Percentiles rank a stretch among this genome's conserved stretches.
Evolutionary conservation across 2,888 invertebrate species (phyloP).

Genomic region (Nudaria mundana): DNA sequence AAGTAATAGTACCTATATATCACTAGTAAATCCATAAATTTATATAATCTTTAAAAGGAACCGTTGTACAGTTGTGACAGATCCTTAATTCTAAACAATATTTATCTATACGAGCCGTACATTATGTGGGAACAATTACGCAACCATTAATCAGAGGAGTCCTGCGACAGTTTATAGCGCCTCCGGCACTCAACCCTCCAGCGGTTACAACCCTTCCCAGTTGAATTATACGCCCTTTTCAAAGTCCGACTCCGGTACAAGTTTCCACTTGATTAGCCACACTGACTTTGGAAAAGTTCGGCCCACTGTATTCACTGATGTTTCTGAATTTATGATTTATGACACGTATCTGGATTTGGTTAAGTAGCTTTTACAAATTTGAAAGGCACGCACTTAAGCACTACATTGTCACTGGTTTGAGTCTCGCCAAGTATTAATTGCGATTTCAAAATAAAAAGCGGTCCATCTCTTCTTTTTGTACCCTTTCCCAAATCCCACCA

Average conservation of each 20-base stretch:
- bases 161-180: constrained; percentile 64
- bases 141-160: constrained; percentile 68
- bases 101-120: constrained; percentile 62
- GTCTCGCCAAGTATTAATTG: too few species aligned
- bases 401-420: neutral
- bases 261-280: constrained; percentile 70
- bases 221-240: constrained; percentile 59
- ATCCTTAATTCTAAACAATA: constrained; percentile 28
- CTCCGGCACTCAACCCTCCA: constrained; percentile 58
- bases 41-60: constrained; percentile 4
- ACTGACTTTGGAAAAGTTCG: constrained; percentile 48
- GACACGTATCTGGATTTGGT: constrained; percentile 18
- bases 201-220: constrained; percentile 59
- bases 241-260: constrained; percentile 53
- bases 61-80: constrained; percentile 1
- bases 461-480: too few species aligned
- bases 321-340: constrained; percentile 43
- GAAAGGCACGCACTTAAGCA: neutral
- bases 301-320: constrained; percentile 39
- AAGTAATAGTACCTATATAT: too few species aligned
- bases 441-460: too few species aligned
- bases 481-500: too few species aligned
- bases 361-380: constrained; percentile 15
- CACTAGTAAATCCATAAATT: too few species aligned
- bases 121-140: constrained; percentile 76